These are phyloP conservation scores for Polypterus senegalus DNA, from an alignment of 2,113 vertebrate species.

Conservation along the genomic window DNA sequence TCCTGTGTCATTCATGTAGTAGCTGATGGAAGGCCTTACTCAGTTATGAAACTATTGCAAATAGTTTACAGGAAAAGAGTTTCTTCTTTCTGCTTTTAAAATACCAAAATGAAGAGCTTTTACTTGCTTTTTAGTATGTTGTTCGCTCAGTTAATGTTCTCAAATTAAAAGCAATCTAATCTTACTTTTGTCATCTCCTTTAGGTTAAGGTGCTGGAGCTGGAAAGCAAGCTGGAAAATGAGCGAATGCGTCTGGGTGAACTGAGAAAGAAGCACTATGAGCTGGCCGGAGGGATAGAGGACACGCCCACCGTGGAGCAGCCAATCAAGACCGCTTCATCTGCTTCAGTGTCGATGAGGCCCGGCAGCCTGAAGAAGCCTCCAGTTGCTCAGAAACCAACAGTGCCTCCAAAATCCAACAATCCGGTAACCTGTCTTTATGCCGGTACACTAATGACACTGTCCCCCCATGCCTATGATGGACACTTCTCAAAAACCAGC, in stretches of 20 bases:
- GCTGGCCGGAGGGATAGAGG: constrained; percentile 47
- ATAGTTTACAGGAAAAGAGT: too few species aligned
- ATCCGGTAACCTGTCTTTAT: constrained; percentile 26
- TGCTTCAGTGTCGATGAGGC: constrained; percentile 36
- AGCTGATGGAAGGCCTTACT: too few species aligned
- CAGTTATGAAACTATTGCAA: too few species aligned
- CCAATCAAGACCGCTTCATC: background rate
- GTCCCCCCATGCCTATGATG: background rate
- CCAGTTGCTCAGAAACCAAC: constrained; percentile 71
- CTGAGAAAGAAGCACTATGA: constrained; percentile 82
- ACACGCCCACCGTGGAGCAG: constrained; percentile 34
- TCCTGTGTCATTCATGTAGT: too few species aligned
- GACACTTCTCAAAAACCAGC: too few species aligned
- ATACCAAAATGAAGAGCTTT: too few species aligned
- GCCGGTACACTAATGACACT: too few species aligned
- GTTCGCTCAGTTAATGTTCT: background rate
- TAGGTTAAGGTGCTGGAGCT: constrained; percentile 91
- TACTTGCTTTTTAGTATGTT: background rate
- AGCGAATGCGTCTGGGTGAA: constrained; percentile 75
- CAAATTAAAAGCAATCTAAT: constrained; percentile 66
- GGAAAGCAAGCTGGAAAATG: constrained; percentile 69
- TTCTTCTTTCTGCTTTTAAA: too few species aligned
- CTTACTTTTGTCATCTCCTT: background rate
- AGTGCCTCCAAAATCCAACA: constrained; percentile 32
- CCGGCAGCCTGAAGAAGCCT: constrained; percentile 64